Base-by-base conservation (phyloP, 2,888 invertebrate species). In the Polylopha cassiicola region DNA sequence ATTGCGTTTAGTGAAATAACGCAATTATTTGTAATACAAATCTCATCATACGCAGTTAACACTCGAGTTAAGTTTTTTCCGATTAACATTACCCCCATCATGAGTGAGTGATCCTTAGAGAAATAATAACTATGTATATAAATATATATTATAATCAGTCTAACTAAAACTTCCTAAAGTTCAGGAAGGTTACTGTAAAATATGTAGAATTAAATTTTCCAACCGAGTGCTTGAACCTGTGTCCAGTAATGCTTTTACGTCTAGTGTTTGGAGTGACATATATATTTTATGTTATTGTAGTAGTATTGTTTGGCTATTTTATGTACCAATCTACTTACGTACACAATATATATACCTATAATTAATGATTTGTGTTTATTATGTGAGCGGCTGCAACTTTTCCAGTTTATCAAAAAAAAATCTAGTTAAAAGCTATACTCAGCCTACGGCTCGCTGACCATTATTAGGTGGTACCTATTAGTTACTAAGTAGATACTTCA, bases 31-130 rank as follows among this genome's bases (percentile, higher is more conserved):
- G 16, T 16, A 28, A 34, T 62, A 73, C 62, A 67, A 71, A 71
- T 73, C 81, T 81, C 81, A 80, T 82, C 84, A 84, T 84, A 84
- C 84, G 85, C 75, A 73, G 77, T 41, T 36, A 41, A 80, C 78
- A 72, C 66, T 72, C 60, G 75, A 74, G 73, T 74, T 76, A 62
- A 55, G 38, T 70, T 64, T 51, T 55, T 54, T 55, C 57, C 65
- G 63, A 59, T 48, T 61, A 77, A 74, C 79, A 80, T 78, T 77
- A 55, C 54, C 46, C 55, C 45, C 50, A 46, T 53, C 43, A 55
- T 56, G 62, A 61, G 68, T 67, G 69, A 66, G 65, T 65, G 57
- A 53, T 50, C 50, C 43, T 53, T 42, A 49, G 43, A 60, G 54
- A 48, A 49, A 54, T 47, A 51, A 48, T 46, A 48, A 47, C 48